These are phyloP conservation scores for Saimiri boliviensis DNA, from an alignment of 2,113 vertebrate genomes.

Conservation along the genomic window DNA sequence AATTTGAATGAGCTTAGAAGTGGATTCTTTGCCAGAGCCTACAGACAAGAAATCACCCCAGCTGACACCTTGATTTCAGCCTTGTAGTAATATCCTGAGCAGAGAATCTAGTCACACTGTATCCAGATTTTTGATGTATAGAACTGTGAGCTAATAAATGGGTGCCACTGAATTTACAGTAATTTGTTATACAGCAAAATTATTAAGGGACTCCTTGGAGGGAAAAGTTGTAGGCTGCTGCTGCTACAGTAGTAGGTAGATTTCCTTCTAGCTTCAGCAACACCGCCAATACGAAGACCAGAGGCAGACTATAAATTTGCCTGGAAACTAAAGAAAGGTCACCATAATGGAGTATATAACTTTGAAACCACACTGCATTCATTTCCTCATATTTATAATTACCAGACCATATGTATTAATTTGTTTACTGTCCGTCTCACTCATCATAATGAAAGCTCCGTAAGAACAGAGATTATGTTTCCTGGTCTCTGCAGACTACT, in stretches of 20 bases:
- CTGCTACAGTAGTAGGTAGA: not conserved
- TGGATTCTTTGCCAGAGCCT: not conserved
- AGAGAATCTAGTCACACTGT: not conserved
- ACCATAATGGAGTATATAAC: not conserved
- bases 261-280: not conserved
- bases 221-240: not conserved
- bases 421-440: not conserved
- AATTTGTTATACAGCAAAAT: constrained; percentile 5
- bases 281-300: not conserved
- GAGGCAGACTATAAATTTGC: constrained; percentile 1
- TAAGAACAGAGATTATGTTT: not conserved
- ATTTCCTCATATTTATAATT: constrained; percentile 6
- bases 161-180: not conserved
- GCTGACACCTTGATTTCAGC: not conserved
- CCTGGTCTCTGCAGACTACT: not conserved
- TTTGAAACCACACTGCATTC: not conserved
- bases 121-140: not conserved
- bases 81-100: not conserved
- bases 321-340: not conserved
- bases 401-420: not conserved
- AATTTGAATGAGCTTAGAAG: not conserved
- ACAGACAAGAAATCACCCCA: not conserved
- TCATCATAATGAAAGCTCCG: not conserved
- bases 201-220: not conserved
- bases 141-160: not conserved